These are phyloP conservation scores for Gryon sp. DNA, from an alignment of 1,140 invertebrate genomes.

Conservation along the genomic window DNA sequence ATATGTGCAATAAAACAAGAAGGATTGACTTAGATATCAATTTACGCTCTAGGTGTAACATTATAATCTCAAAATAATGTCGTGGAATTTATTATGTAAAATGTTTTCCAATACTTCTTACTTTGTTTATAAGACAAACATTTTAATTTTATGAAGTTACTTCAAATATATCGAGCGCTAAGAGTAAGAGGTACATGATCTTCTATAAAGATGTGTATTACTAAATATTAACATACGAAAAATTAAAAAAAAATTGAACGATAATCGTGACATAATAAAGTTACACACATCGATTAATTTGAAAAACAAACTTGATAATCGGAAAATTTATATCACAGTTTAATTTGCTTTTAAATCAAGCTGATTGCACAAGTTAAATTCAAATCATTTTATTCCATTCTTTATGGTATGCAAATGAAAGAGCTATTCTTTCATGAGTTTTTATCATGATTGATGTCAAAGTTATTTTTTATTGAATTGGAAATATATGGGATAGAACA, in stretches of 20 bases:
- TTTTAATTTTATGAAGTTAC: too few relatives aligned
- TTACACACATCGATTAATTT: conserved; percentile 18
- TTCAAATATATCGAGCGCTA: too few relatives aligned
- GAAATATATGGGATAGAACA: too few relatives aligned
- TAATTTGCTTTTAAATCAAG: conserved; percentile 16
- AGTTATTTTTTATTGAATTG: too few relatives aligned
- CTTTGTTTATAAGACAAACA: too few relatives aligned
- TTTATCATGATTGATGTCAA: too few relatives aligned
- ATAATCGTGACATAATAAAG: conserved; percentile 27
- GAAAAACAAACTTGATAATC: conserved; percentile 30
- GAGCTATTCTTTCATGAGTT: too few relatives aligned
- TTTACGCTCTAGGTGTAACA: conserved; percentile 44
- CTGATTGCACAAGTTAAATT: conserved; percentile 9
- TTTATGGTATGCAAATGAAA: too few relatives aligned
- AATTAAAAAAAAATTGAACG: conserved; percentile 1
- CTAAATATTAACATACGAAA: conserved; percentile 5
- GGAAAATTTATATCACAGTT: conserved; percentile 21
- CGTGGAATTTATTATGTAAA: background rate
- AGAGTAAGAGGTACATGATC: too few relatives aligned
- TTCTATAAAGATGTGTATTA: background rate
- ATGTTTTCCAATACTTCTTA: too few relatives aligned
- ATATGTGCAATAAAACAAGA: conserved; percentile 20
- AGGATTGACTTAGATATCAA: conserved; percentile 33
- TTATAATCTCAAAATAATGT: conserved; percentile 29
- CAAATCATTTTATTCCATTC: too few relatives aligned